phyloP scores from a whole-genome alignment of 2,113 vertebrate genomes.

The Hippocampus mohnikei region DNA sequence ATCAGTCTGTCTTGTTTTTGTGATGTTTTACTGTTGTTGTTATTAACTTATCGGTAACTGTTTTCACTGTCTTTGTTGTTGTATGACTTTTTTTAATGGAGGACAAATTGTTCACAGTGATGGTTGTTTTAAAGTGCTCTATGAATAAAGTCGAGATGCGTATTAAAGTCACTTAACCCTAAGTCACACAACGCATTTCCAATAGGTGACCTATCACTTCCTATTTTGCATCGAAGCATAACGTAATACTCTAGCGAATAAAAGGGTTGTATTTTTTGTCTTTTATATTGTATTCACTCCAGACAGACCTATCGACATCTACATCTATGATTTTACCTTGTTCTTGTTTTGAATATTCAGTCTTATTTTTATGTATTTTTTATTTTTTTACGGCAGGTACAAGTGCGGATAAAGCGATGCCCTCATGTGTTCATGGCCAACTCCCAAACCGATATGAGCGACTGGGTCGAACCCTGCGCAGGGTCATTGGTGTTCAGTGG shows the following conservation, averaged over 20 bases:
- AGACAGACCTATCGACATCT: not conserved
- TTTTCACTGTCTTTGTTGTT: too few species aligned
- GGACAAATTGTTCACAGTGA: too few species aligned
- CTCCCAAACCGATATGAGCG: conserved; percentile 90
- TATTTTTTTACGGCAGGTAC: conserved; percentile 58
- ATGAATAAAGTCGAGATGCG: too few species aligned
- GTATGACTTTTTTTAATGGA: too few species aligned
- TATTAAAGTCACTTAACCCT: too few species aligned
- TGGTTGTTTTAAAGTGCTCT: too few species aligned
- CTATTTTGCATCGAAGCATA: too few species aligned
- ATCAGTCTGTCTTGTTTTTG: too few species aligned
- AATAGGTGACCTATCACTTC: not conserved
- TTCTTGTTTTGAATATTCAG: not conserved
- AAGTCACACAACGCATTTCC: not conserved
- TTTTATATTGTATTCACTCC: not conserved
- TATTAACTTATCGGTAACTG: too few species aligned
- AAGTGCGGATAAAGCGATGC: conserved; percentile 78
- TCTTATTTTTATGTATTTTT: conserved; percentile 10
- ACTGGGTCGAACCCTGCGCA: conserved; percentile 88
- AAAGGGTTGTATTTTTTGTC: not conserved
- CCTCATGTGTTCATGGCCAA: conserved; percentile 85
- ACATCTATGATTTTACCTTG: not conserved
- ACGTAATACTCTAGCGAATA: not conserved
- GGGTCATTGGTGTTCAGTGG: conserved; percentile 77
- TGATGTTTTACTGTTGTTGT: too few species aligned